Evolutionary conservation across 2,113 vertebrate genomes (phyloP).

Genomic region (Heterochromis multidens): DNA sequence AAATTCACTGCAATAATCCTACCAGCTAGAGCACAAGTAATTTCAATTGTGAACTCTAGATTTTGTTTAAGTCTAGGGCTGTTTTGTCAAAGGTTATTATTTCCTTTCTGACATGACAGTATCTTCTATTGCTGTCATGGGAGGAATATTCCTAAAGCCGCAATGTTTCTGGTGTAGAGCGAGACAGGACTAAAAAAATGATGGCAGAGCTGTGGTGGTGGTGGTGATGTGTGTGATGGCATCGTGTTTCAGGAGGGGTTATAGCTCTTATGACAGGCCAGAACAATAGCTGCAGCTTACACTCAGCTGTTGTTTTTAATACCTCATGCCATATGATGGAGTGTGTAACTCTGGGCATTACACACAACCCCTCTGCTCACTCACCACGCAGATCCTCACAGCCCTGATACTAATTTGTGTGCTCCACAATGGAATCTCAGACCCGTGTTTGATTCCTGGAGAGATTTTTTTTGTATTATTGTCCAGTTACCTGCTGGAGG

Average conservation of each 20-base stretch:
- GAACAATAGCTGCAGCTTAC: conserved; percentile 74
- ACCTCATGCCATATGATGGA: conserved; percentile 59
- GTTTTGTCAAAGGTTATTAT: not conserved
- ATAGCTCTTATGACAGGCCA: conserved; percentile 54
- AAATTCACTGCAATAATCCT: conserved; percentile 8
- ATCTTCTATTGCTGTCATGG: conserved; percentile 25
- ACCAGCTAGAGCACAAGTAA: conserved; percentile 11
- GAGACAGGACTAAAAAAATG: conserved; percentile 49
- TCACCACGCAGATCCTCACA: conserved; percentile 15
- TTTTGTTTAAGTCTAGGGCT: not conserved
- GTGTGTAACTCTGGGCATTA: conserved; percentile 61
- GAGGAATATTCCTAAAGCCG: conserved; percentile 33
- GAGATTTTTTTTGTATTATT: not conserved
- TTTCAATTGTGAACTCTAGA: not conserved
- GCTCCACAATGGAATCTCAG: not conserved
- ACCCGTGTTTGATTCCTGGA: not conserved
- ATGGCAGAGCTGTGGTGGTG: not conserved
- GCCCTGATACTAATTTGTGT: not conserved
- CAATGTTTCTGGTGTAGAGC: conserved; percentile 46
- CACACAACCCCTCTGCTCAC: conserved; percentile 29
- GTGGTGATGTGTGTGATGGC: conserved; percentile 20
- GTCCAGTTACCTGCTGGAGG: conserved; percentile 70
- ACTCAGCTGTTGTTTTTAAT: conserved; percentile 74
- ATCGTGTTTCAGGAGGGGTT: conserved; percentile 59
- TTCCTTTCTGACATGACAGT: conserved; percentile 8